A percentile compares a stretch with the other conserved stretches of the same genome.
These are phyloP conservation scores for Heterohyrax brucei DNA, from an alignment of 2,797 vertebrate species.

Conservation along the genomic window DNA sequence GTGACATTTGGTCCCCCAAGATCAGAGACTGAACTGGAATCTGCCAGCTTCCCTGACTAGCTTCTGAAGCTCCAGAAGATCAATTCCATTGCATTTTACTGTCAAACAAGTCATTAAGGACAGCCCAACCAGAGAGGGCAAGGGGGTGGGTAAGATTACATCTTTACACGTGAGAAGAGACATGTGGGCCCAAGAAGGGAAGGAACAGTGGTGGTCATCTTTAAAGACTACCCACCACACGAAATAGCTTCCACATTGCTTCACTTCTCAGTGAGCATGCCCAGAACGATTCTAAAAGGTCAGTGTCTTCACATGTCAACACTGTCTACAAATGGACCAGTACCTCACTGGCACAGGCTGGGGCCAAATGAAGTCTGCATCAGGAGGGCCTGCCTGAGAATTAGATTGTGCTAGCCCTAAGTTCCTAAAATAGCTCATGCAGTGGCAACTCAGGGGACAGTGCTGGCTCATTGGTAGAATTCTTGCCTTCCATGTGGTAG, in stretches of 20 bases:
- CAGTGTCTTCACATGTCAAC: not conserved
- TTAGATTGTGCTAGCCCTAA: accelerated
- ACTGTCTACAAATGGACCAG: not conserved
- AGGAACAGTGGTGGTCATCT: not conserved
- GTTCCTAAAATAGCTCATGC: not conserved
- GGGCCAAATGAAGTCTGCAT: not conserved
- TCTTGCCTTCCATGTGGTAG: not conserved
- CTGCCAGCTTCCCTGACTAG: not conserved
- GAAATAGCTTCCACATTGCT: not conserved
- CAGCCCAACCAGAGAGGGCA: not conserved
- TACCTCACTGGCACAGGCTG: not conserved
- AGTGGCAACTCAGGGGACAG: not conserved
- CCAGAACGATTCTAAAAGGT: not conserved
- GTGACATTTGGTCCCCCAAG: not conserved
- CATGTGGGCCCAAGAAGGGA: not conserved
- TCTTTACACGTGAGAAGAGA: not conserved
- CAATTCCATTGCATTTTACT: no score
- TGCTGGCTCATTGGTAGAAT: not conserved
- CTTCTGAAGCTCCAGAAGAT: not conserved
- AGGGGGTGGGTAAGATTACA: not conserved
- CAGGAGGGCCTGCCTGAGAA: not conserved
- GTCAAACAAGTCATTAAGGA: not conserved
- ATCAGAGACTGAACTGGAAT: not conserved
- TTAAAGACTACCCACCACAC: not conserved
- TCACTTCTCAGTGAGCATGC: not conserved